Conservation (phyloP, 2,797 vertebrate genomes). For the Remorina albescens region DNA sequence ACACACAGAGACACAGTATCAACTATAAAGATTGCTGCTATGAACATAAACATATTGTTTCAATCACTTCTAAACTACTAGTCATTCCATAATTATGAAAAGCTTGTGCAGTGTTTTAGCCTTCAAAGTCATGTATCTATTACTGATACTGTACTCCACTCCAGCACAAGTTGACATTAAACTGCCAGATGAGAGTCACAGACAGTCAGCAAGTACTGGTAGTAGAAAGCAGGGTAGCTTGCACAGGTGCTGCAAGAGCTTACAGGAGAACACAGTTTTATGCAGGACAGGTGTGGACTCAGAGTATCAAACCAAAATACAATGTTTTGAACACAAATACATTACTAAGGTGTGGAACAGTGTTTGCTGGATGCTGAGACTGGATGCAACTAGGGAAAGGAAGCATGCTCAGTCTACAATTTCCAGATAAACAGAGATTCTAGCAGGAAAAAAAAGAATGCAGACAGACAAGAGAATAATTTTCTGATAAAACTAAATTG, state of each 20-base stretch:
- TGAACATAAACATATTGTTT: no score
- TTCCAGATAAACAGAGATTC: not conserved
- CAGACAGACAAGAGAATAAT: not conserved
- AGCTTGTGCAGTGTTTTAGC: no score
- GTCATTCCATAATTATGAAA: no score
- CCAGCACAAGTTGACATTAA: not conserved
- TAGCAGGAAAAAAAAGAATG: not conserved
- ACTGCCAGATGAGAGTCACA: no score
- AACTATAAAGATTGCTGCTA: no score
- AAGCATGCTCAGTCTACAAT: not conserved
- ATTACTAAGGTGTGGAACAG: not conserved
- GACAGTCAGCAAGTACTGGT: not conserved
- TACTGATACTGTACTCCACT: no score
- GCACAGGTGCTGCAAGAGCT: not conserved
- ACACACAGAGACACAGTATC: no score
- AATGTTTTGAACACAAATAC: constrained; percentile 39
- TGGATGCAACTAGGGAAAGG: not conserved
- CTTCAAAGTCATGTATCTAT: no score
- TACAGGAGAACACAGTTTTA: not conserved
- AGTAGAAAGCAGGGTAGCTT: not conserved
- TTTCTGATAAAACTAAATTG: not conserved
- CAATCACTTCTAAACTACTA: no score
- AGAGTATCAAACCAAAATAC: constrained; percentile 34
- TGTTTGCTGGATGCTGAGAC: not conserved
- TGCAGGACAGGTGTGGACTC: not conserved